Percentiles rank a stretch among this genome's conserved stretches.
These are phyloP conservation scores for Uloborus plumipes DNA, from an alignment of 2,888 invertebrate genomes.

Conservation along the genomic window DNA sequence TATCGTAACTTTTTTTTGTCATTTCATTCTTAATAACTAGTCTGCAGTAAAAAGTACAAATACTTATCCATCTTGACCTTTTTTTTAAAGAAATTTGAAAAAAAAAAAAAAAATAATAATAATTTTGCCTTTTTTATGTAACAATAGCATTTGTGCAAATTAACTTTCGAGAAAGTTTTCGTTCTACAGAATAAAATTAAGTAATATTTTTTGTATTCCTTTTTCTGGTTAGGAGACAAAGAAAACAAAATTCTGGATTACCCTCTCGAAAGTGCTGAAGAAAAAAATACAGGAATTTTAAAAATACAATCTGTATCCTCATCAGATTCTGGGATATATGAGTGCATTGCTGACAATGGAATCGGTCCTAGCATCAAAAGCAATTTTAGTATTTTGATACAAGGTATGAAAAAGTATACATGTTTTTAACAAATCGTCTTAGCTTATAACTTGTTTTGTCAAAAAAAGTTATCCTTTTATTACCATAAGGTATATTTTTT, in stretches of 20 bases:
- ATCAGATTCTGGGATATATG: constrained; percentile 27
- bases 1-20: too few species aligned
- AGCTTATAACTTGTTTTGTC: too few species aligned
- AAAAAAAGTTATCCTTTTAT: too few species aligned
- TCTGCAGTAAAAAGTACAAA: too few species aligned
- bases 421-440: too few species aligned
- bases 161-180: not conserved
- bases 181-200: not conserved
- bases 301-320: not conserved
- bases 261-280: not conserved
- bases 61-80: too few species aligned
- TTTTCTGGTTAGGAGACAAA: not conserved
- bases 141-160: too few species aligned
- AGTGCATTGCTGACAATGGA: constrained; percentile 49
- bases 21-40: too few species aligned
- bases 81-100: too few species aligned
- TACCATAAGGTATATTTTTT: too few species aligned
- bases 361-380: constrained; percentile 23
- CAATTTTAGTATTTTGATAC: constrained; percentile 35
- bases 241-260: constrained; percentile 2
- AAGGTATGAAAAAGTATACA: constrained; percentile 11
- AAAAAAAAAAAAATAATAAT: too few species aligned
- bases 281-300: not conserved
- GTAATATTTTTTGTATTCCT: not conserved
- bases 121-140: not conserved